Base-by-base conservation (phyloP, 2,113 vertebrate species). In the Hyaena hyaena region DNA sequence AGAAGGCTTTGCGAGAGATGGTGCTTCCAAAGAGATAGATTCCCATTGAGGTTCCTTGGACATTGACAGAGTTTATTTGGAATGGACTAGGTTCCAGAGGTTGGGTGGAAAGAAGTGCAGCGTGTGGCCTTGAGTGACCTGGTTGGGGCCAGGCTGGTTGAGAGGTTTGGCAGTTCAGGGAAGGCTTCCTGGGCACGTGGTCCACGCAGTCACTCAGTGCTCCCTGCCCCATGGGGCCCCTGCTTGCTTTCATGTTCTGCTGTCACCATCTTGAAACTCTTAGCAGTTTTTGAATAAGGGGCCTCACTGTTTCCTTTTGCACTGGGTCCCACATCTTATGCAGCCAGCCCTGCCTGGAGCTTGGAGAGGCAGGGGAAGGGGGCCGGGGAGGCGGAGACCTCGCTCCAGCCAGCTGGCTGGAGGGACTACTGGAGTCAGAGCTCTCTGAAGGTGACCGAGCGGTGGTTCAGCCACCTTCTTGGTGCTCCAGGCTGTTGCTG, bases 101-200 rank as follows among this genome's bases (percentile, higher is more conserved):
- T 23, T 61, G 39, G 0, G 0, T 26, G 12, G 39, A 53, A 92
- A 14, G 21, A 39, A 88, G 39, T 5, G 12, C 24, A 24, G 35
- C 0, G 2, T 43, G 31, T 35, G 28, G 10, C 6, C 11, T 24
- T 7, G 4, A 35, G 10, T 23, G 3, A 14, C 2, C 5, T 4
- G 26, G 55, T 2, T 58, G 50, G 9, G 35, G 6, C 15, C 2
- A 33, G 33, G 9, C 0, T 10, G 8, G 33, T 53, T 21, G 73
- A 48, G 48, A 31, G 1, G 4, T 4, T 5, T 63, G 4, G 10
- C 7, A 53, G 1, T 33, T 76, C 58, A 12, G 31, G 48, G 7
- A 4, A 7, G 14, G n/a, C 15, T 17, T 68, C 9, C 7, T 2
- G 3, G 53, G 39, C 12, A 3, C 0, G 31, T 58, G 74, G 45